Base-by-base conservation (phyloP, 2,888 invertebrate species). In the Cyaniris semiargus region DNA sequence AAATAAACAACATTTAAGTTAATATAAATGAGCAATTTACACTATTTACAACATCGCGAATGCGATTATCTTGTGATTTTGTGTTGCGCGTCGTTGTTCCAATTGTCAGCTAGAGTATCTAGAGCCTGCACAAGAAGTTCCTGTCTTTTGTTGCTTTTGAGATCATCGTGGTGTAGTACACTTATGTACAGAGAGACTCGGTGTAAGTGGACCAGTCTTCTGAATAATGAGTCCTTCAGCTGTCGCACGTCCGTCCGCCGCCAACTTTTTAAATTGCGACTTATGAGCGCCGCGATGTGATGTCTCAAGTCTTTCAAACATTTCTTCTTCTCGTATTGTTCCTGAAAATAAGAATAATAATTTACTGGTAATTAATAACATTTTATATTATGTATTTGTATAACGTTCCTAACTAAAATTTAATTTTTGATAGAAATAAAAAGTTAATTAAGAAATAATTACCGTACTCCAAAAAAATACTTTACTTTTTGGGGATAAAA, bases 211-310 rank as follows among this genome's bases (percentile, higher is more conserved):
- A 90, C 90, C 80, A 94, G 86, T 85, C 94, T 88, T 83, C 83
- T 87, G 75, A 90, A 84, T 53, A 94, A 83, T 13, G 90, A 89
- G 79, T 87, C 86, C 79, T 85, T 90, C 2, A 93, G 86, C 56
- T 87, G 83, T 15, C 80, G 79, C 75, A 86, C 83, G 72, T 88
- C 86, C 0, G 88, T 86, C 56, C 88, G 87, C 1, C 95, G 89
- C 95, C 95, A 95, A 79, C 94, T 92, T 79, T 90, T 92, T 23
- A 95, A 88, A 72, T 94, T 94, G 79, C 89, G 88, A 48, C 92
- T 93, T 76, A 95, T 95, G 2, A 94, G 81, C 3, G 91, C 87
- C 3, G 92, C 88, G 15, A 94, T 93, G 83, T 95, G 94, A 71
- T 93, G 90, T 78, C 93, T 91, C 58, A 95, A 85, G 76, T 94